Percentiles rank a stretch among this genome's conserved stretches.
phyloP scores from a whole-genome alignment of 1,140 invertebrate genomes.

The Brachionus paranguensis region DNA sequence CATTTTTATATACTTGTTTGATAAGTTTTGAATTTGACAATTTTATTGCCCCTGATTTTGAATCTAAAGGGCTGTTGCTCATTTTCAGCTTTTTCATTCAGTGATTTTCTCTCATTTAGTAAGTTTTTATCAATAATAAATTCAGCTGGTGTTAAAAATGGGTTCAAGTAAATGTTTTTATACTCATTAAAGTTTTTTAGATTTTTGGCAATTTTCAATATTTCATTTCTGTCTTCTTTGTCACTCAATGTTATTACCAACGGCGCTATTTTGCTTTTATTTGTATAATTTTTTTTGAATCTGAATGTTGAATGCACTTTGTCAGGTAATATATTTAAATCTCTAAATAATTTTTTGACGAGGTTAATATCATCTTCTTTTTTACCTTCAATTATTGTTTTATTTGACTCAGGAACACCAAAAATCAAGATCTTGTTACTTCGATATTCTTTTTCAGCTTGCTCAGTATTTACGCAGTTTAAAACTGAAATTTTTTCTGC shows the following conservation, averaged over 20 bases:
- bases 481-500: neutral
- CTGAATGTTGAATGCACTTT: neutral
- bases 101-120: neutral
- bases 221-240: neutral
- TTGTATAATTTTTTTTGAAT: neutral
- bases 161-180: neutral
- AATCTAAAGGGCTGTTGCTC: neutral
- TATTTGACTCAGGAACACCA: too few species aligned
- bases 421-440: neutral
- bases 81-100: neutral
- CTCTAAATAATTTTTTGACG: neutral
- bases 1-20: neutral
- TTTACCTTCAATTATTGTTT: neutral
- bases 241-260: neutral
- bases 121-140: neutral
- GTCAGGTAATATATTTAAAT: neutral
- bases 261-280: neutral
- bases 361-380: neutral
- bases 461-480: neutral
- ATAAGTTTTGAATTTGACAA: neutral
- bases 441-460: neutral
- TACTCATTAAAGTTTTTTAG: neutral
- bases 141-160: neutral
- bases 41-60: neutral
- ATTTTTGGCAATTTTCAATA: neutral